phyloP scores from a whole-genome alignment of 2,888 invertebrate genomes.

The Phaedon cochleariae region DNA sequence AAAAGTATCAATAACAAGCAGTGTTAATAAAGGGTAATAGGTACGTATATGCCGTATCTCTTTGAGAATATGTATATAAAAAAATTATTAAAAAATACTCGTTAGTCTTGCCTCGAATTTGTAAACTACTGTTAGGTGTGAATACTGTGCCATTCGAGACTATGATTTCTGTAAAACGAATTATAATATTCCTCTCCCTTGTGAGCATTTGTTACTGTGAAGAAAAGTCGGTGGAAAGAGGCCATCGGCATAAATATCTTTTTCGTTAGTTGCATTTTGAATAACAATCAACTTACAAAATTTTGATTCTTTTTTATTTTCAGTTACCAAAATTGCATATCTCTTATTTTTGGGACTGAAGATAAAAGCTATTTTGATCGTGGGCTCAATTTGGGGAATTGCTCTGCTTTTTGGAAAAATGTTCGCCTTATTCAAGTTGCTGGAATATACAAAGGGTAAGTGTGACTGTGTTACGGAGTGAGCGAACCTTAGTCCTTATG shows the following conservation, averaged over 20 bases:
- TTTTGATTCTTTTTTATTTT: conserved; percentile 25
- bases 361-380: conserved; percentile 54
- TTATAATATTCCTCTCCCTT: neutral
- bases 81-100: neutral
- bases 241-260: neutral
- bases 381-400: conserved; percentile 54
- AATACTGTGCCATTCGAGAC: too few relatives aligned
- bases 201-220: neutral
- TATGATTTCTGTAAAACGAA: neutral
- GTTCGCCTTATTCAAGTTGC: conserved; percentile 52
- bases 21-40: neutral
- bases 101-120: too few relatives aligned
- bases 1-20: neutral
- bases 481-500: too few relatives aligned
- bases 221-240: neutral
- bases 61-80: neutral
- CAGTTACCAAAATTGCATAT: conserved; percentile 52
- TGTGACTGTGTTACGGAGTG: too few relatives aligned
- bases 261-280: neutral
- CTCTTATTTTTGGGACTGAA: conserved; percentile 56
- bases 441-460: conserved; percentile 48
- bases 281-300: neutral
- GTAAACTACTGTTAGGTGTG: too few relatives aligned
- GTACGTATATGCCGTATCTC: neutral
- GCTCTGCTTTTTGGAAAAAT: conserved; percentile 54